A percentile compares a stretch with the other conserved stretches of the same genome.
phyloP scores from a whole-genome alignment of 2,797 vertebrate species.

The Gymnocypris eckloni region DNA sequence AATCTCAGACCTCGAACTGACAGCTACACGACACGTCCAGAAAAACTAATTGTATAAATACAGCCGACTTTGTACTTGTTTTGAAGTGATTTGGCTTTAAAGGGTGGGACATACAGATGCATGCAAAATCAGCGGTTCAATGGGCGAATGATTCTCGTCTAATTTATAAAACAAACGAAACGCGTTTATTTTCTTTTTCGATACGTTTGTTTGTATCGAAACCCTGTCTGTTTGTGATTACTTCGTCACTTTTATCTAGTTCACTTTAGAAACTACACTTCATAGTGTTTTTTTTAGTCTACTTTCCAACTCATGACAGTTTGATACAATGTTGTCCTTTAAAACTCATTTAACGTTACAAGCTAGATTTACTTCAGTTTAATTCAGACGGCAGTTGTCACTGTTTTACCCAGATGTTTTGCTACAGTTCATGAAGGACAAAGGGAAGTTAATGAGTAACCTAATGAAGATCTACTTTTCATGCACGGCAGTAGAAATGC shows the following conservation, averaged over 20 bases:
- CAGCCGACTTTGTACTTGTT: neutral
- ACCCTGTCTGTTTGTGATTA: too few species aligned
- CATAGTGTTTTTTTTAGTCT: neutral
- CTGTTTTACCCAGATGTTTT: slow-evolving; percentile 8
- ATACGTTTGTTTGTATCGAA: neutral
- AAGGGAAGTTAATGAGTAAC: slow-evolving; percentile 30
- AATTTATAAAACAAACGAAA: slow-evolving; percentile 17
- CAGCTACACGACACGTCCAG: slow-evolving; percentile 13
- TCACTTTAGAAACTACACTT: neutral
- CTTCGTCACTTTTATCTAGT: neutral
- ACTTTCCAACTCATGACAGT: slow-evolving; percentile 12
- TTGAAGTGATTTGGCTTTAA: slow-evolving; percentile 41
- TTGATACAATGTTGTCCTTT: slow-evolving; percentile 26
- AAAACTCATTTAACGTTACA: neutral
- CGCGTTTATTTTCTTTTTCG: neutral
- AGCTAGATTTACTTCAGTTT: neutral
- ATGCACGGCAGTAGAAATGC: neutral
- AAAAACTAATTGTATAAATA: neutral
- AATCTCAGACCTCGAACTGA: slow-evolving; percentile 4
- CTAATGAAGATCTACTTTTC: neutral
- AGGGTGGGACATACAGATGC: slow-evolving; percentile 51
- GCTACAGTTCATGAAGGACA: neutral
- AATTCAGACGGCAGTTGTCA: neutral
- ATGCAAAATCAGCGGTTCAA: neutral
- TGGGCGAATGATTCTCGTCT: neutral